Base-by-base conservation (phyloP, 1,140 invertebrate species). In the Leptestheria dahalacensis region DNA sequence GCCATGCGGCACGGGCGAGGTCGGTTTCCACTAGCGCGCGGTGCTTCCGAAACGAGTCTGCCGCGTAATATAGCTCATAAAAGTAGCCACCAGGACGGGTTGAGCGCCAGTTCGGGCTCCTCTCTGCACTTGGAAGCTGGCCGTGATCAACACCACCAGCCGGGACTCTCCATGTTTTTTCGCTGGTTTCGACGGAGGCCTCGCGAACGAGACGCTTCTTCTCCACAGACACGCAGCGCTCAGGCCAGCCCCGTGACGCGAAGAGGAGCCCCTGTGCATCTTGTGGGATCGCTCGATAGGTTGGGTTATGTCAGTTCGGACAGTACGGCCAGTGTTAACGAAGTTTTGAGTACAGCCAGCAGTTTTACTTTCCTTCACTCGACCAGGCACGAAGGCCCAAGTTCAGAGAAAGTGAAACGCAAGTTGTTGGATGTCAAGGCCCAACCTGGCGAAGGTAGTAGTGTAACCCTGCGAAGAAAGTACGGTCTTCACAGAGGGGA, bases 281-380 rank as follows among this genome's bases (percentile, higher is more conserved):
- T 23, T 21, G 20, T 28, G 21, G 21, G 20, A 21, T 33, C 56
- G 53, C 24, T 25, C 6, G 24, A 21, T 1, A 47, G 23, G 29
- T 18, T 24, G 29, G 41, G 48, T n/a, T 54, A 24, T 15, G 18
- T 18, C 12, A 28, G 53, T 33, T 33, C 26, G 25, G 11, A 20
- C 20, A 53, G 56, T 25, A 59, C 12, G 24, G 77, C 75, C 23
- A 81, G 79, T 65, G 70, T 79, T 50, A 74, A 75, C 65, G 79
- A 78, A 2, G 68, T 76, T 21, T 76, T 80, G 64, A 85, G 83
- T 64, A 83, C 80, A 18, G 77, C 82, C 18, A 78, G 75, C 6
- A 85, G 83, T 65, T 86, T 87, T 68, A 78, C 82, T 6, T 86
- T 82, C 66, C 82, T 53, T 68, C 74, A n/a, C 77, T 79, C 2